These are phyloP conservation scores for Lynx canadensis DNA, from an alignment of 2,113 vertebrate species.

Conservation along the genomic window DNA sequence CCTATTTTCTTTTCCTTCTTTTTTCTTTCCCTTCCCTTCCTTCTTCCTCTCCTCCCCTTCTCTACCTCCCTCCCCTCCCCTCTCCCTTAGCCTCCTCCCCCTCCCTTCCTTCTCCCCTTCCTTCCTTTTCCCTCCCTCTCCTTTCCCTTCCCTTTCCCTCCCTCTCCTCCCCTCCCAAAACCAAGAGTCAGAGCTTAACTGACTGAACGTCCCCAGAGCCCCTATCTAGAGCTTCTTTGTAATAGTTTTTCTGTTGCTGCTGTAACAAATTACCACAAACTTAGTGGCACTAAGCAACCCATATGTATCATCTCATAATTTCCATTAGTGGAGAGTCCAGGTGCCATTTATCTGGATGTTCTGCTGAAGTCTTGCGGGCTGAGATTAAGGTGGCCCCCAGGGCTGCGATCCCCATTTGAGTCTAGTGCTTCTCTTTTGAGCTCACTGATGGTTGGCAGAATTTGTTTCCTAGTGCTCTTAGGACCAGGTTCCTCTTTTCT, in stretches of 20 bases:
- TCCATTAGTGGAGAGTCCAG: background rate
- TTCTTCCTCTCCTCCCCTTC: background rate
- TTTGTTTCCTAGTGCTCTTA: too few relatives aligned
- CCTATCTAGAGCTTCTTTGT: background rate
- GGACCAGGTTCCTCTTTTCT: background rate
- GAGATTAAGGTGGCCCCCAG: background rate
- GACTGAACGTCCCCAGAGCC: too few relatives aligned
- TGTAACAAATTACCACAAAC: background rate
- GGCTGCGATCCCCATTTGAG: background rate
- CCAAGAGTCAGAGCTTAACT: too few relatives aligned
- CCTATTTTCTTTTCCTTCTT: background rate
- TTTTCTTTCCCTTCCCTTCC: background rate
- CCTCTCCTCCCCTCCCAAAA: too few relatives aligned
- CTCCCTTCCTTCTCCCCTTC: too few relatives aligned
- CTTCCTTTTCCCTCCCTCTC: background rate
- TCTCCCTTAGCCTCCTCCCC: too few relatives aligned
- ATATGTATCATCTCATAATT: background rate
- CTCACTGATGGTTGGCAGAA: background rate
- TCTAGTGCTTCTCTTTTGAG: background rate
- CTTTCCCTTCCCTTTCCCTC: too few relatives aligned
- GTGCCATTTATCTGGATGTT: background rate
- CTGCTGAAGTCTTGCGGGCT: background rate
- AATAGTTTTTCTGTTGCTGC: background rate
- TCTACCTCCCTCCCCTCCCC: background rate
- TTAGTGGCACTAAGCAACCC: background rate